These are phyloP conservation scores for Paramormyrops hopkinsi DNA, from an alignment of 2,797 vertebrate genomes.

Conservation along the genomic window DNA sequence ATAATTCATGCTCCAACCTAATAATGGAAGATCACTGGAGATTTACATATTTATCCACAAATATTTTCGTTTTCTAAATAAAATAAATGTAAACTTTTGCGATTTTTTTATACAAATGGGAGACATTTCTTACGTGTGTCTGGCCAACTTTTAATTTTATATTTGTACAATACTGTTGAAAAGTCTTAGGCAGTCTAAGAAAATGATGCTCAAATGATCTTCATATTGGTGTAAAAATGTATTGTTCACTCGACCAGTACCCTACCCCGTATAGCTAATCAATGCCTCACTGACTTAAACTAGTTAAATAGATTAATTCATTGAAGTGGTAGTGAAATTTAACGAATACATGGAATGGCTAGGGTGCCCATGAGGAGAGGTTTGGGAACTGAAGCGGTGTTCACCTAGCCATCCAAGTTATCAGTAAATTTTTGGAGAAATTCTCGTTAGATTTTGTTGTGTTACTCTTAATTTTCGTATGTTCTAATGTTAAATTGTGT, in stretches of 20 bases:
- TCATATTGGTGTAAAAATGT: not conserved
- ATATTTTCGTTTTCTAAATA: not conserved
- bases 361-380: not conserved
- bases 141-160: not conserved
- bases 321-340: not conserved
- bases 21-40: not conserved
- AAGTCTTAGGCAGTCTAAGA: not conserved
- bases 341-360: not conserved
- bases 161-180: not conserved
- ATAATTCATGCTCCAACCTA: not conserved
- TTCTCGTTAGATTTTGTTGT: not conserved
- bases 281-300: not conserved
- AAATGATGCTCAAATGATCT: not conserved
- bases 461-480: not conserved
- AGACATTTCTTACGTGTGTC: not conserved
- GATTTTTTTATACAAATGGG: not conserved
- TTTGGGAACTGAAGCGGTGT: not conserved
- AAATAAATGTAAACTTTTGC: not conserved
- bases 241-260: not conserved
- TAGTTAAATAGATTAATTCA: not conserved
- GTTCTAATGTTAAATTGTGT: not conserved
- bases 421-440: not conserved
- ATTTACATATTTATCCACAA: not conserved
- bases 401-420: not conserved
- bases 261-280: too few relatives aligned